Conservation (phyloP, 2,113 vertebrate genomes). For the Microcebus griseorufus region DNA sequence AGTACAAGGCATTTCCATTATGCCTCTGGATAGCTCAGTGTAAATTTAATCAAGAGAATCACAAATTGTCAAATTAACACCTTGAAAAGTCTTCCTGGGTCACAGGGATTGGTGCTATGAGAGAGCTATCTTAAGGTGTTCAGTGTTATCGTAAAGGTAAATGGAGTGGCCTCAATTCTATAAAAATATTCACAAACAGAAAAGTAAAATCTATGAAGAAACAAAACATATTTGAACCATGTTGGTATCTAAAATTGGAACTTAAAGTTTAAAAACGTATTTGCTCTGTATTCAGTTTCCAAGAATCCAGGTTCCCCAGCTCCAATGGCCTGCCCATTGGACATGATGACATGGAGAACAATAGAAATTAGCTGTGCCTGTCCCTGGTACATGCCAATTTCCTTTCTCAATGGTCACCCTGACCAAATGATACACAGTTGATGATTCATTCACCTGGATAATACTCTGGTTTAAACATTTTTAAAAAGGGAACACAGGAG, state of each 20-base stretch:
- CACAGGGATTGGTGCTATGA: neutral
- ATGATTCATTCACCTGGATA: neutral
- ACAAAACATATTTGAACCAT: neutral
- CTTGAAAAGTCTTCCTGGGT: neutral
- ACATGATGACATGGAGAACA: neutral
- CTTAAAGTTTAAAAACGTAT: neutral
- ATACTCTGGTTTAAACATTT: neutral
- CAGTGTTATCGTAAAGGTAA: neutral
- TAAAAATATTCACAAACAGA: neutral
- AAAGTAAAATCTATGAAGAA: neutral
- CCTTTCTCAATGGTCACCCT: neutral
- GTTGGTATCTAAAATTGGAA: neutral
- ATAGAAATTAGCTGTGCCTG: neutral
- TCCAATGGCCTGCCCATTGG: neutral
- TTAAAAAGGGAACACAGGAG: neutral
- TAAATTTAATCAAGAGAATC: conserved; percentile 17
- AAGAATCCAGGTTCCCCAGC: neutral
- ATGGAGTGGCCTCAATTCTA: neutral
- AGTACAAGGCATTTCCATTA: neutral
- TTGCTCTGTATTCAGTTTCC: neutral
- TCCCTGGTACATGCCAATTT: neutral
- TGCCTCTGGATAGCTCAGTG: neutral
- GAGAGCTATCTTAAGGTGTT: neutral
- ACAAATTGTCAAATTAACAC: conserved; percentile 31
- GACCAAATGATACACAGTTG: neutral